phyloP scores from a whole-genome alignment of 2,888 invertebrate species.

The Teleiodes luculella region DNA sequence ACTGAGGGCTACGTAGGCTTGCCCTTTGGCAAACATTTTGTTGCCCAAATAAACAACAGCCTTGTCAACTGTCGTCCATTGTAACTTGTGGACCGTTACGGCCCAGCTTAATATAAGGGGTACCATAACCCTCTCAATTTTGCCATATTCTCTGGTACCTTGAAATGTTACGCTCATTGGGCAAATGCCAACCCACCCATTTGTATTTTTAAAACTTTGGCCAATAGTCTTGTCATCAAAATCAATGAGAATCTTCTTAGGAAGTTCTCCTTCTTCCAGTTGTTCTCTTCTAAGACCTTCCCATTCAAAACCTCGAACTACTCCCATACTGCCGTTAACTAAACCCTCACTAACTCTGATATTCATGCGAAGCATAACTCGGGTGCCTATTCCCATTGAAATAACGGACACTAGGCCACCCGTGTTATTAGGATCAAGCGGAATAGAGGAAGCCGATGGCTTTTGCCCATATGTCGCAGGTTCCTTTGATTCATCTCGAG shows the following conservation, averaged over 20 bases:
- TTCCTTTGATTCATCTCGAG: no score
- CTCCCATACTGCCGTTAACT: constrained; percentile 14
- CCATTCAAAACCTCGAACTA: neutral
- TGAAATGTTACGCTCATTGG: constrained; percentile 20
- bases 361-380: no score
- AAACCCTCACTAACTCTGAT: constrained; percentile 14
- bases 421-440: neutral
- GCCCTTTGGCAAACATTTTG: constrained; percentile 30
- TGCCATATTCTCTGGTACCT: constrained; percentile 27
- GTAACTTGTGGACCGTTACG: constrained; percentile 33
- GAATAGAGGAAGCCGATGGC: no score
- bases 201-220: neutral
- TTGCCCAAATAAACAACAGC: constrained; percentile 32
- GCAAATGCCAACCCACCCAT: neutral
- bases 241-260: neutral
- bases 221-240: constrained; percentile 2
- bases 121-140: constrained; percentile 30
- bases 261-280: neutral
- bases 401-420: neutral
- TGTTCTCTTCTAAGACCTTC: neutral
- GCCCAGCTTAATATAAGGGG: constrained; percentile 34
- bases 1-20: constrained; percentile 31
- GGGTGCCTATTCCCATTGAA: neutral
- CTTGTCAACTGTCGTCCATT: constrained; percentile 28
- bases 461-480: no score